A percentile compares a stretch with the other conserved stretches of the same genome.
phyloP scores from a whole-genome alignment of 1,140 invertebrate species.

The Pachyrhynchus sulphureomaculatus region DNA sequence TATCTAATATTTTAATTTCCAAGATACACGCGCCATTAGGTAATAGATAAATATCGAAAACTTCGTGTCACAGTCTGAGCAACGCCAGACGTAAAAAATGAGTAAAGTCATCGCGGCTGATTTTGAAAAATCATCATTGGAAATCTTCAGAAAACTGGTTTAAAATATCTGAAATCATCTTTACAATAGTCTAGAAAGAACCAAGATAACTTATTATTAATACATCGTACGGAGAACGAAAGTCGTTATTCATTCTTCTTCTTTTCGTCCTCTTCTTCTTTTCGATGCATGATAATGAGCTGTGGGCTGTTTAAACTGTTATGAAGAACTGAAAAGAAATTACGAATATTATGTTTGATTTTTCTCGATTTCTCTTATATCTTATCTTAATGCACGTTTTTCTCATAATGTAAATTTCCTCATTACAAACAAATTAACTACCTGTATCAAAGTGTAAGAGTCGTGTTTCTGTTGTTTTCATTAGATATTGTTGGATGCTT shows the following conservation, averaged over 20 bases:
- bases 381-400: too few relatives aligned
- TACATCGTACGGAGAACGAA: constrained; percentile 14
- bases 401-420: too few relatives aligned
- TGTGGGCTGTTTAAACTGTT: background rate
- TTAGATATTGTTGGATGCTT: too few relatives aligned
- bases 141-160: constrained; percentile 31
- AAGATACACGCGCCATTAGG: too few relatives aligned
- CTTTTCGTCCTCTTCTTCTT: background rate
- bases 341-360: background rate
- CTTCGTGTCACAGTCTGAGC: constrained; percentile 11
- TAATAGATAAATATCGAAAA: constrained; percentile 14
- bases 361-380: too few relatives aligned
- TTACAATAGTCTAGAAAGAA: constrained; percentile 30
- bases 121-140: constrained; percentile 35
- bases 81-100: constrained; percentile 31
- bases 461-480: too few relatives aligned
- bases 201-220: constrained; percentile 22
- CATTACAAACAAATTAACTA: too few relatives aligned
- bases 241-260: background rate
- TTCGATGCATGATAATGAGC: background rate
- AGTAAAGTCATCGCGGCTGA: constrained; percentile 31
- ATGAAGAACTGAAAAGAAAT: background rate
- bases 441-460: too few relatives aligned
- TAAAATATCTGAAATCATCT: constrained; percentile 33
- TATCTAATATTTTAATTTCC: too few relatives aligned